Percentiles rank a stretch among this genome's conserved stretches.
These are phyloP conservation scores for Gnatocerus cornutus DNA, from an alignment of 2,888 invertebrate genomes.

Conservation along the genomic window DNA sequence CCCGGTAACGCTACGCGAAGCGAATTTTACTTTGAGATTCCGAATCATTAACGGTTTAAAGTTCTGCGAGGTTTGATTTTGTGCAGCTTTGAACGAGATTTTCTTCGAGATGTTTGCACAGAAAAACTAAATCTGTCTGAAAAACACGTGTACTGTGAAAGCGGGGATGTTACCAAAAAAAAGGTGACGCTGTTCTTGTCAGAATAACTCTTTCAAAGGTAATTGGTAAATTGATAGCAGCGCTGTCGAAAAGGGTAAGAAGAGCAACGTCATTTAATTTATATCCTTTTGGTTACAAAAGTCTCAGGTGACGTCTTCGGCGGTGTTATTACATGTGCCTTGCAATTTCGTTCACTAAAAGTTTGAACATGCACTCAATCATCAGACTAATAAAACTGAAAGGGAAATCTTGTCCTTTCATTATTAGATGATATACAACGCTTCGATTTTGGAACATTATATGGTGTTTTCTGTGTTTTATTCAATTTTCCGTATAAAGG, in stretches of 20 bases:
- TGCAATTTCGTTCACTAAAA: neutral
- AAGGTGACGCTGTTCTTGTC: too few species aligned
- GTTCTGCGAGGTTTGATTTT: too few species aligned
- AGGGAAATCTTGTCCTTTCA: slow-evolving; percentile 31
- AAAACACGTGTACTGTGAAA: neutral
- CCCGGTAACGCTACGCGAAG: too few species aligned
- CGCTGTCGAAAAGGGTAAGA: slow-evolving; percentile 5
- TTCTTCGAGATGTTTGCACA: too few species aligned
- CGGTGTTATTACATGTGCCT: slow-evolving; percentile 8
- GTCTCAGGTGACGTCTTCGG: slow-evolving; percentile 2
- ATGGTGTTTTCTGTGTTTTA: slow-evolving; percentile 33
- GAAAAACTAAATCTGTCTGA: neutral
- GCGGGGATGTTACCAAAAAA: neutral
- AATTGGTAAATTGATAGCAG: slow-evolving; percentile 18
- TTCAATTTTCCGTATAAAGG: slow-evolving; percentile 36
- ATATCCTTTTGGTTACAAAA: slow-evolving; percentile 1
- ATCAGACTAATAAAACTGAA: slow-evolving; percentile 27
- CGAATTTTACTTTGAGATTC: too few species aligned
- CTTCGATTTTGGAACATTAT: slow-evolving; percentile 32
- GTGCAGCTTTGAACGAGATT: too few species aligned
- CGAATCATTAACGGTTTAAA: too few species aligned
- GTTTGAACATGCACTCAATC: slow-evolving; percentile 28
- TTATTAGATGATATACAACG: slow-evolving; percentile 32
- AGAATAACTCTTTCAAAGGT: neutral
- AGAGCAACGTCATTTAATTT: slow-evolving; percentile 4